phyloP scores from a whole-genome alignment of 2,113 vertebrate species.

The Tapirus terrestris region DNA sequence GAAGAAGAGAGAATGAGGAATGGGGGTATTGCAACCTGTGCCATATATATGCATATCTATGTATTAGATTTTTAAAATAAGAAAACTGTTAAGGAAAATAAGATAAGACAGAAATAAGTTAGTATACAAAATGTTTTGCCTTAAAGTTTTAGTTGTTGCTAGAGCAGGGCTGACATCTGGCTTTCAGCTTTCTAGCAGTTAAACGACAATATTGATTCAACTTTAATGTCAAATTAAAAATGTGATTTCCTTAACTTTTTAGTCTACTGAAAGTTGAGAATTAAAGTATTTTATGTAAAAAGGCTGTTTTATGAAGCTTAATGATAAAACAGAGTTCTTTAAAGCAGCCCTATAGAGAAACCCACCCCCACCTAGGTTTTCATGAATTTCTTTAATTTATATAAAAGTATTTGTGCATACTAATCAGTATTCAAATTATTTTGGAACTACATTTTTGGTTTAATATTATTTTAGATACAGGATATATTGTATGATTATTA shows the following conservation, averaged over 20 bases:
- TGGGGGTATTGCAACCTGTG: background rate
- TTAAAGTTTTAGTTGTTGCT: background rate
- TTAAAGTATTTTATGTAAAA: background rate
- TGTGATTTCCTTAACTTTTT: slow-evolving; percentile 6
- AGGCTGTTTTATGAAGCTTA: background rate
- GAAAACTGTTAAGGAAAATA: background rate
- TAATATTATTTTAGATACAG: background rate
- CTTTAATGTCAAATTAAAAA: slow-evolving; percentile 4
- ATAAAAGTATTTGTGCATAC: background rate
- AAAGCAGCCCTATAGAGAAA: background rate
- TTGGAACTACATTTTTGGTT: background rate
- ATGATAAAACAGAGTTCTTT: background rate
- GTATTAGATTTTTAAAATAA: background rate
- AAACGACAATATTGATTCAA: background rate
- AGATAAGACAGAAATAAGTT: background rate
- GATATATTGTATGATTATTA: background rate
- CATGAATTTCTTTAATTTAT: background rate
- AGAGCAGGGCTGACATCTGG: background rate
- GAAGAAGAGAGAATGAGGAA: background rate
- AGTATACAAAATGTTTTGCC: background rate
- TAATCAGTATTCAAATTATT: background rate
- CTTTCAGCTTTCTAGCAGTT: background rate
- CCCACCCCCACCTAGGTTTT: background rate
- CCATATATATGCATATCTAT: background rate
- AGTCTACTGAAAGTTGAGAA: slow-evolving; percentile 7